Conservation (phyloP, 1,140 invertebrate species). For the Elymnias hypermnestra region DNA sequence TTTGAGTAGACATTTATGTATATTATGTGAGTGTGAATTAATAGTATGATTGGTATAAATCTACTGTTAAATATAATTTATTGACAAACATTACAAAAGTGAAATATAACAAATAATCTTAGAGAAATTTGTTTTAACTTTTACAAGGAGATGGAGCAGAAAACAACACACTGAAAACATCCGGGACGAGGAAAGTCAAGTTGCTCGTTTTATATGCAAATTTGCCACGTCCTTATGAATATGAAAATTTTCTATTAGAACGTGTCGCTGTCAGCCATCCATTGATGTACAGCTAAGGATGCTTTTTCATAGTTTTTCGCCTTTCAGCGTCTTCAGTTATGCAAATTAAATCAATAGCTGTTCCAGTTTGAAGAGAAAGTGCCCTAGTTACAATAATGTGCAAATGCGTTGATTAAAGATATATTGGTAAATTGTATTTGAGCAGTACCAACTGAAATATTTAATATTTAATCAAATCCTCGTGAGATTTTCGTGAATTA, state of each 20-base stretch:
- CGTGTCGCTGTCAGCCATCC: slow-evolving; percentile 67
- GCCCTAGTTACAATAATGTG: background rate
- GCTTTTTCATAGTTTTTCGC: slow-evolving; percentile 43
- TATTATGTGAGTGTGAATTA: no score
- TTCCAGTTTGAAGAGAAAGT: slow-evolving; percentile 1
- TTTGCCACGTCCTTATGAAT: slow-evolving; percentile 72
- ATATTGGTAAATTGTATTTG: no score
- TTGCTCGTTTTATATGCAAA: slow-evolving; percentile 74
- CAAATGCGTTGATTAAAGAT: no score
- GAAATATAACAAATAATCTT: background rate
- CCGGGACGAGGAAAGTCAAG: slow-evolving; percentile 33
- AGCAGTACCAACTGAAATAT: no score
- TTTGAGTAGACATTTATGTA: no score
- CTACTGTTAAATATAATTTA: no score
- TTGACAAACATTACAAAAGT: no score
- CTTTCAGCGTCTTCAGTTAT: slow-evolving; percentile 37
- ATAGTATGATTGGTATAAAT: no score
- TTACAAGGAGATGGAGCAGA: slow-evolving; percentile 44
- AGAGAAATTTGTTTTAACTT: background rate
- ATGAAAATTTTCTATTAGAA: slow-evolving; percentile 76
- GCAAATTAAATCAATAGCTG: slow-evolving; percentile 23
- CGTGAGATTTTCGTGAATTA: no score
- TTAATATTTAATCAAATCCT: no score
- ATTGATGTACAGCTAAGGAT: slow-evolving; percentile 44
- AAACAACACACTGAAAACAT: slow-evolving; percentile 41